phyloP scores from a whole-genome alignment of 35 echinoderm and acorn worm genomes.

The Nesometra sesokonis region DNA sequence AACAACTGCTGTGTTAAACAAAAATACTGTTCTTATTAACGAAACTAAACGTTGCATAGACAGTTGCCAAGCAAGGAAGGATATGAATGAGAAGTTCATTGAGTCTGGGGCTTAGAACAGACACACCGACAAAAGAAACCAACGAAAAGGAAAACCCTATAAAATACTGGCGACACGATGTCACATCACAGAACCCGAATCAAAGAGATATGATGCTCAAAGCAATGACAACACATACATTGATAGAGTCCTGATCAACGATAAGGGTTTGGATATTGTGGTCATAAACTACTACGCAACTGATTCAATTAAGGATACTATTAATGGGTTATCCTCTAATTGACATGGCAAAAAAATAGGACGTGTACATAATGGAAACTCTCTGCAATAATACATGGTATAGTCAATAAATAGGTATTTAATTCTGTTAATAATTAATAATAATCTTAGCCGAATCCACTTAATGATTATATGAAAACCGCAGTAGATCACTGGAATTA shows the following conservation, averaged over 20 bases:
- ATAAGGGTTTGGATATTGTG: background rate
- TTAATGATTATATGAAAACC: background rate
- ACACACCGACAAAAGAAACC: background rate
- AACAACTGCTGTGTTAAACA: background rate
- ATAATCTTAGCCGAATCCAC: background rate
- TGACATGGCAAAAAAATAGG: background rate
- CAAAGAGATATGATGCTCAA: background rate
- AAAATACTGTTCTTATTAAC: background rate
- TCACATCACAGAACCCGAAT: background rate
- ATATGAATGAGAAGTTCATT: background rate
- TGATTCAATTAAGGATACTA: background rate
- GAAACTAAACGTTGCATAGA: background rate
- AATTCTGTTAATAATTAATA: background rate
- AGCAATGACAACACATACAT: background rate
- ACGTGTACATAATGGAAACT: background rate
- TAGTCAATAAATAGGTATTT: background rate
- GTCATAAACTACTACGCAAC: background rate
- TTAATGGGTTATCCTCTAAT: background rate
- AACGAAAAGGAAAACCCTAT: background rate
- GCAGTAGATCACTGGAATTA: background rate
- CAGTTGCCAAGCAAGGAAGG: background rate
- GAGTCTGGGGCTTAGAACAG: background rate
- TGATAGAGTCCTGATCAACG: background rate
- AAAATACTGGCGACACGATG: background rate
- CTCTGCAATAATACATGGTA: background rate